Evolutionary conservation across 1,140 invertebrate species (phyloP).

Genomic region (Cephus cinctus): DNA sequence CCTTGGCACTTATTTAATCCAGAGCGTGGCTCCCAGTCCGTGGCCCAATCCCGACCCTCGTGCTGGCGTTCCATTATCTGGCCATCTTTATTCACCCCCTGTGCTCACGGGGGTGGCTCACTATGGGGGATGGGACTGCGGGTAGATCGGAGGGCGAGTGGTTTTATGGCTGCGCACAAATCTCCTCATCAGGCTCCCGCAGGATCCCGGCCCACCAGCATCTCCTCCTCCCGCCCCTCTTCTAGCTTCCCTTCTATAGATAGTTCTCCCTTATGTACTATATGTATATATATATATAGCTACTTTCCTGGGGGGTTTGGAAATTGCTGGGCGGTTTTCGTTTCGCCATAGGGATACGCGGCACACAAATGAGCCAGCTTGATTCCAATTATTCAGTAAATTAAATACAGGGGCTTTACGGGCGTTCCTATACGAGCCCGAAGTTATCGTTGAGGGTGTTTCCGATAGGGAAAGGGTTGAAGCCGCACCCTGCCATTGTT

Average conservation of each 20-base stretch:
- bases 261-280: no score
- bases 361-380: conserved; percentile 55
- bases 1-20: conserved; percentile 28
- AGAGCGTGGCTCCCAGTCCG: conserved; percentile 16
- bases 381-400: conserved; percentile 58
- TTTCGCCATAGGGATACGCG: conserved; percentile 4
- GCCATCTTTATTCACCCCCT: conserved; percentile 48
- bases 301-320: no score
- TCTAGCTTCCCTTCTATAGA: no score
- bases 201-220: conserved; percentile 31
- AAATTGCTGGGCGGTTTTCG: conserved; percentile 35
- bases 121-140: conserved; percentile 13
- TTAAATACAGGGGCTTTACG: conserved; percentile 53
- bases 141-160: conserved; percentile 1
- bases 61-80: conserved; percentile 41
- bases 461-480: no score
- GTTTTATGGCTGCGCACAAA: conserved; percentile 53
- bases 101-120: conserved; percentile 4
- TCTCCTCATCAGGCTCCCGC: conserved; percentile 52
- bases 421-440: conserved; percentile 17
- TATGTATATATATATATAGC: no score
- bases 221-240: no score
- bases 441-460: no score
- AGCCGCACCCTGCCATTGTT: no score
- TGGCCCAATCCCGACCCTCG: conserved; percentile 30